Evolutionary conservation across 2,888 invertebrate species (phyloP).

Genomic region (Phytoseiulus persimilis): DNA sequence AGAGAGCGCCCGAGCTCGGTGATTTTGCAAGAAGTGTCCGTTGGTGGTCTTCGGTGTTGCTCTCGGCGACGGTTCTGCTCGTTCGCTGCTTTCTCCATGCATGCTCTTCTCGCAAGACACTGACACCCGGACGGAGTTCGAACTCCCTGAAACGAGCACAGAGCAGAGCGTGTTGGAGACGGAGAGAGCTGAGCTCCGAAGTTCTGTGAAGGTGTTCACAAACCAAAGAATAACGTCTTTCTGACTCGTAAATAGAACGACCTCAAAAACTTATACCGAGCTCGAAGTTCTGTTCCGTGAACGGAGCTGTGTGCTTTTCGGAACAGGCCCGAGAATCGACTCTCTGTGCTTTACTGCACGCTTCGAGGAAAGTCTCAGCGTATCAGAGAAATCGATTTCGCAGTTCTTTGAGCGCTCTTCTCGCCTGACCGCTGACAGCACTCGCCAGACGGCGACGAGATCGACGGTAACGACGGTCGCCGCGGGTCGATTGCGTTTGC

Average conservation of each 20-base stretch:
- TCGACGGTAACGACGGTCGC: not conserved
- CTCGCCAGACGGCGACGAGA: not conserved
- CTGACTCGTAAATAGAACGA: not conserved
- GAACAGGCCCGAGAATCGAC: not conserved
- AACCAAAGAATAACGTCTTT: not conserved
- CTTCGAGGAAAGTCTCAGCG: not conserved
- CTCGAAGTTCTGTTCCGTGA: not conserved
- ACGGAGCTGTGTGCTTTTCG: not conserved
- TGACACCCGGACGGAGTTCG: not conserved
- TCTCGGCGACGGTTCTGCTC: not conserved
- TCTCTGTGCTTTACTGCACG: slow-evolving; percentile 5
- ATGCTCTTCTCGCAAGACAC: not conserved
- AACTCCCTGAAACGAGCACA: not conserved
- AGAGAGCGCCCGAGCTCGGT: not conserved
- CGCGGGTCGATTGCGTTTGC: too few relatives aligned
- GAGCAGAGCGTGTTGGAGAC: too few relatives aligned
- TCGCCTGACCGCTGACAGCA: not conserved
- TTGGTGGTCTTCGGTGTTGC: not conserved
- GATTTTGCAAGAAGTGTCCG: not conserved
- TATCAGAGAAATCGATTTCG: slow-evolving; percentile 5
- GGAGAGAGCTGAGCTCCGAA: not conserved
- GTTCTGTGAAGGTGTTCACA: not conserved
- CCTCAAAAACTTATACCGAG: not conserved
- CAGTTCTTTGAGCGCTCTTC: not conserved
- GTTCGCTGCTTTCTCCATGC: not conserved